Evolutionary conservation across 2,888 invertebrate species (phyloP).

Genomic region (Drosophila recens): DNA sequence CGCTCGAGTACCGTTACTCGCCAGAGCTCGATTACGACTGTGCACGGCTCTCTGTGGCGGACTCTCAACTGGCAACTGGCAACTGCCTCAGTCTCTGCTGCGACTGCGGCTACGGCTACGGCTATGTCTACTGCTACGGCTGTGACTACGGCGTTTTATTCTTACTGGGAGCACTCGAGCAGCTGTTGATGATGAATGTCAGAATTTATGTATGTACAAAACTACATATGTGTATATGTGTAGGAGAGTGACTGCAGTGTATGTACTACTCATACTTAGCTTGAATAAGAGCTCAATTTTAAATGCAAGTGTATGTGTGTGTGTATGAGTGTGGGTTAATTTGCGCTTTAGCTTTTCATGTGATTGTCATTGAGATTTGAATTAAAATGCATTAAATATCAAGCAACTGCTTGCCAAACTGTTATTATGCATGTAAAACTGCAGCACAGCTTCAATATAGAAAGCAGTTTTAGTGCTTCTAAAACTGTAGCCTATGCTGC

Average conservation of each 20-base stretch:
- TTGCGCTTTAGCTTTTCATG: slow-evolving; percentile 62
- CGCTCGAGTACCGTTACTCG: slow-evolving; percentile 66
- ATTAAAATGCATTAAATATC: slow-evolving; percentile 56
- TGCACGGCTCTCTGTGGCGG: slow-evolving; percentile 51
- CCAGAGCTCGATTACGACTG: slow-evolving; percentile 72
- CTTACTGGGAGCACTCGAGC: slow-evolving; percentile 42
- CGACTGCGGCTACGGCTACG: slow-evolving; percentile 23
- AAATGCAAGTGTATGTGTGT: slow-evolving; percentile 14
- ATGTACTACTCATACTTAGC: slow-evolving; percentile 5
- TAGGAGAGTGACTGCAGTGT: slow-evolving; percentile 2
- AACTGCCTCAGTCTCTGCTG: slow-evolving; percentile 19
- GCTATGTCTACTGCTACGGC: neutral
- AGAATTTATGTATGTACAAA: slow-evolving; percentile 24
- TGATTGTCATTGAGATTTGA: slow-evolving; percentile 67
- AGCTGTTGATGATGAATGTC: slow-evolving; percentile 60
- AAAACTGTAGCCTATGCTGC: neutral
- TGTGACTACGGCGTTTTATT: slow-evolving; percentile 36
- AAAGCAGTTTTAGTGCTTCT: neutral
- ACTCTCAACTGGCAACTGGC: slow-evolving; percentile 35
- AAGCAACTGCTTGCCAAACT: slow-evolving; percentile 33
- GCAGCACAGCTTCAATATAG: neutral
- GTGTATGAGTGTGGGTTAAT: slow-evolving; percentile 58
- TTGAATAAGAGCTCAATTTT: slow-evolving; percentile 32
- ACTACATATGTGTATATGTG: neutral
- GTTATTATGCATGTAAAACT: slow-evolving; percentile 1